Base-by-base conservation (phyloP, 1,140 invertebrate genomes). In the Caenorhabditis latens region DNA sequence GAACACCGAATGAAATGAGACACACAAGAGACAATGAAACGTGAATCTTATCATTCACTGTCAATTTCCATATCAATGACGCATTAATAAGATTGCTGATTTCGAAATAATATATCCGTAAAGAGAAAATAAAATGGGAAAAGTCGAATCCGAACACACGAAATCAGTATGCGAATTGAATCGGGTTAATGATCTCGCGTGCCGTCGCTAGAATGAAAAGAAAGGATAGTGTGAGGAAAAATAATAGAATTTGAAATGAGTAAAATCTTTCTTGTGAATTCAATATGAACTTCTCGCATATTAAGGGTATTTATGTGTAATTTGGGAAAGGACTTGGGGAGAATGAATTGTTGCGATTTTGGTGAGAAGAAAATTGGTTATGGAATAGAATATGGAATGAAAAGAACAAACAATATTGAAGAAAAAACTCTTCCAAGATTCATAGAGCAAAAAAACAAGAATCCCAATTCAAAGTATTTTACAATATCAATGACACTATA, bases 141-240 rank as follows among this genome's bases (percentile, higher is more conserved):
- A 79, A 50, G 71, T 50, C 46, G 71, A 50, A 79, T 48, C n/a
- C 46, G 71, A 50, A 79, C 21, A 79, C 32, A 19, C 71, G 71
- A 14, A 79, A 79, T 79, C 71, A 79, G 71, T 79, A 79, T 53
- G 71, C 71, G 71, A 50, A 50, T 19, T 79, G 71, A 79, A 79
- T 79, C 71, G 71, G 71, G 71, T 79, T 79, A 79, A 79, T 79
- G 71, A 79, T 50, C 71, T 79, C 46, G 71, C 71, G 46, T 79
- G 71, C 46, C 71, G 71, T 50, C n/a, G 46, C 7, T 3, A 48
- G 11, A 46, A n/a, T n/a, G 13, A n/a, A 79, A 24, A 50, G 11
- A 24, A 19, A 79, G 46, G n/a, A 67, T 79, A 24, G 8, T 53
- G 46, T 46, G 6, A 79, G 40, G 65, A 79, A 79, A 79, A 79